These are phyloP conservation scores for Diabrotica undecimpunctata DNA, from an alignment of 1,140 invertebrate genomes.

Conservation along the genomic window DNA sequence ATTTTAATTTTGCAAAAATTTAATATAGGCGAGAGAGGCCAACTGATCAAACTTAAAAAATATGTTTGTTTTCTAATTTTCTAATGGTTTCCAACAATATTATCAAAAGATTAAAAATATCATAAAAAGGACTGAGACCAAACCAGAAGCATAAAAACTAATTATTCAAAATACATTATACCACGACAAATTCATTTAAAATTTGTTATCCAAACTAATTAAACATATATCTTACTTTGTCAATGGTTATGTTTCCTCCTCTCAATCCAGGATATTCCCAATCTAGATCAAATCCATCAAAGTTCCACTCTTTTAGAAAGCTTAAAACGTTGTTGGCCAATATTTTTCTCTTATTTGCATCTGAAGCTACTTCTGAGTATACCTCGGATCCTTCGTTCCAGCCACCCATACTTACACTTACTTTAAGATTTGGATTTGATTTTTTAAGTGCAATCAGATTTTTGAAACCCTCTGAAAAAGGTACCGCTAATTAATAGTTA, in stretches of 20 bases:
- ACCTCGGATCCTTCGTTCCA: constrained; percentile 61
- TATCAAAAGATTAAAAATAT: too few species aligned
- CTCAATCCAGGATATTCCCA: constrained; percentile 65
- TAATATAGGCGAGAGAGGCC: too few species aligned
- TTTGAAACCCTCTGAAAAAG: constrained; percentile 8
- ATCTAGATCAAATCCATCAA: constrained; percentile 67
- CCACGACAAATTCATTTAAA: too few species aligned
- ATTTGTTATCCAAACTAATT: too few species aligned
- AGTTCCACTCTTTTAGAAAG: constrained; percentile 62
- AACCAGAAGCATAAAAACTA: too few species aligned
- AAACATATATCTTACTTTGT: neutral
- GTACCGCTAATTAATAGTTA: neutral
- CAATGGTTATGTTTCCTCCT: constrained; percentile 36
- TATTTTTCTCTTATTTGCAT: constrained; percentile 19
- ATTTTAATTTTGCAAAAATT: too few species aligned
- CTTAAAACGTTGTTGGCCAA: constrained; percentile 53
- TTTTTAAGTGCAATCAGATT: constrained; percentile 1
- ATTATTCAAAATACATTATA: too few species aligned
- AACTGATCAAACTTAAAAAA: too few species aligned
- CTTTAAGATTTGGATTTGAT: constrained; percentile 58
- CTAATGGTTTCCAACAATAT: too few species aligned
- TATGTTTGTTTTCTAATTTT: too few species aligned
- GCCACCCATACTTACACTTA: constrained; percentile 68
- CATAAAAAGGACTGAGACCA: too few species aligned
- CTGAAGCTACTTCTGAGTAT: constrained; percentile 50